Evolutionary conservation across 2,797 vertebrate genomes (phyloP).

Genomic region (Sebastes oblongus): DNA sequence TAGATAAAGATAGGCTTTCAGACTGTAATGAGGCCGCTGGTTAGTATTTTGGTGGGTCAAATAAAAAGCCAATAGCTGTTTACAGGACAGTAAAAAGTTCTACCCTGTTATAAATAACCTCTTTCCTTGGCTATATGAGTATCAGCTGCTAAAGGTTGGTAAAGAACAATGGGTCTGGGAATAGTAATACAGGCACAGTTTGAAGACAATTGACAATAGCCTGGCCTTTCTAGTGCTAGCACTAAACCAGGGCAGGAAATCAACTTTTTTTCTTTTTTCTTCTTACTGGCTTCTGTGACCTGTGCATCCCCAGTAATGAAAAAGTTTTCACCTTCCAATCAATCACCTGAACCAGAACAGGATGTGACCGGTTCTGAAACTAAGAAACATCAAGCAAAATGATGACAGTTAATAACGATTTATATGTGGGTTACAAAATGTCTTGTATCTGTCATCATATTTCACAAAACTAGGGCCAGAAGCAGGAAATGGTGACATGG

Average conservation of each 20-base stretch:
- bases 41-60: background rate
- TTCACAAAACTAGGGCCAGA: background rate
- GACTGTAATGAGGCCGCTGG: background rate
- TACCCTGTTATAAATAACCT: background rate
- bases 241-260: constrained; percentile 39
- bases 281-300: background rate
- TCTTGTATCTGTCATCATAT: background rate
- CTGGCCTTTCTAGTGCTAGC: background rate
- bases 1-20: background rate
- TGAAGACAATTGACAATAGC: constrained; percentile 26
- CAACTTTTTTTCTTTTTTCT: background rate
- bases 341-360: background rate
- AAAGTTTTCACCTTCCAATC: background rate
- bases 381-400: background rate
- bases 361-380: background rate
- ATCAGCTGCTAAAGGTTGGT: background rate
- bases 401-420: background rate
- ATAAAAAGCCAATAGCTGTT: background rate
- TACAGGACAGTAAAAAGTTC: background rate
- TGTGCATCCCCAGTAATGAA: background rate
- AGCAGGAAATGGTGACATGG: background rate
- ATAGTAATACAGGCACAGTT: background rate
- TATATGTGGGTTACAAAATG: background rate
- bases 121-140: background rate
- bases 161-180: background rate